Percentiles rank a stretch among this genome's conserved stretches.
Conservation (phyloP, 1,140 invertebrate species). For the Geopemphigus sp. region DNA sequence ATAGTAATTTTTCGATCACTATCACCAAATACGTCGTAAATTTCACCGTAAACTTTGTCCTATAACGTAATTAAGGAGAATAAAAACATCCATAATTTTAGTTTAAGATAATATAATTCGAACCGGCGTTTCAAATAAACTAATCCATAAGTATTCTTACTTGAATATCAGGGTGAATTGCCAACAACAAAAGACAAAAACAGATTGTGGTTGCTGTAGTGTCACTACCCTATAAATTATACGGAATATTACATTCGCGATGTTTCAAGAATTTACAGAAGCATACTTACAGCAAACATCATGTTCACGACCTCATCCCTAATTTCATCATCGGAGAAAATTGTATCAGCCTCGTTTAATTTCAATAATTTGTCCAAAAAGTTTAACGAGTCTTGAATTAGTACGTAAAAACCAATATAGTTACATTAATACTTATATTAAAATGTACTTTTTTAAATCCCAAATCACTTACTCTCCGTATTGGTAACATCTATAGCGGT, state of each 20-base stretch:
- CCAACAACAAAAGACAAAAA: constrained; percentile 59
- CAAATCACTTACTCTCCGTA: not conserved
- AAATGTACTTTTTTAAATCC: too few relatives aligned
- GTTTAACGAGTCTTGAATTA: not conserved
- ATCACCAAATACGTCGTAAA: constrained; percentile 57
- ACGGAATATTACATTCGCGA: not conserved
- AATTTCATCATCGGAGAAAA: constrained; percentile 62
- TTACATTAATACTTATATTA: not conserved
- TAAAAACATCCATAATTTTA: not conserved
- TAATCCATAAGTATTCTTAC: constrained; percentile 50
- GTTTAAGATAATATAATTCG: not conserved
- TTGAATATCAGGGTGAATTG: constrained; percentile 62
- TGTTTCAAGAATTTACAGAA: not conserved
- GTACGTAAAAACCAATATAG: not conserved
- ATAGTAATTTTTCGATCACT: constrained; percentile 56
- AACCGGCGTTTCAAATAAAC: not conserved
- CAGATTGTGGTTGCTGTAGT: constrained; percentile 60
- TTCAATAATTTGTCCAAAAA: constrained; percentile 66
- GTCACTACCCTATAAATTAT: constrained; percentile 67
- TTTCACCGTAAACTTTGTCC: constrained; percentile 51
- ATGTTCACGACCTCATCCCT: constrained; percentile 63
- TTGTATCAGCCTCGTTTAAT: constrained; percentile 56
- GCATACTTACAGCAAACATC: constrained; percentile 27
- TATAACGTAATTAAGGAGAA: constrained; percentile 43
- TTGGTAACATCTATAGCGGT: too few relatives aligned